These are phyloP conservation scores for Otocyon megalotis DNA, from an alignment of 2,113 vertebrate genomes.

Conservation along the genomic window DNA sequence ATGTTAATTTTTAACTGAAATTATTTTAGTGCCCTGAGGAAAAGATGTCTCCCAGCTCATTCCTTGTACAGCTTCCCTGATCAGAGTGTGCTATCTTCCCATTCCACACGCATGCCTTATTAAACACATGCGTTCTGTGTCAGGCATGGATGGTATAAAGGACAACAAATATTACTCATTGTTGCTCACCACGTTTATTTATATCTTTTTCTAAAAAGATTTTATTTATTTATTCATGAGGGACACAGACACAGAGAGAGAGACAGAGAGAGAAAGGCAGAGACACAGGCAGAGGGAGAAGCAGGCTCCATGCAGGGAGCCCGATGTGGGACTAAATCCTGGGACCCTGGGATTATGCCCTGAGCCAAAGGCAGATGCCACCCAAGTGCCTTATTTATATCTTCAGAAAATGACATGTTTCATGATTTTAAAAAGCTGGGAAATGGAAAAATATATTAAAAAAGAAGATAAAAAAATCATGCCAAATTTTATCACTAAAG, in stretches of 20 bases:
- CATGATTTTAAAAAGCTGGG: not conserved
- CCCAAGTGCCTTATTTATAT: not conserved
- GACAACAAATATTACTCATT: conserved; percentile 3
- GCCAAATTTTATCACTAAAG: not conserved
- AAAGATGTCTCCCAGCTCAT: not conserved
- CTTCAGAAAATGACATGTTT: conserved; percentile 26
- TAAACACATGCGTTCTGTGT: not conserved
- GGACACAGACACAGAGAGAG: too few relatives aligned
- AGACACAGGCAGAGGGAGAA: too few relatives aligned
- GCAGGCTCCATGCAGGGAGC: too few relatives aligned
- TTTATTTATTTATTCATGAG: too few relatives aligned
- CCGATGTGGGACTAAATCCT: too few relatives aligned
- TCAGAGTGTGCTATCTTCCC: too few relatives aligned
- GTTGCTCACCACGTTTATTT: conserved; percentile 25
- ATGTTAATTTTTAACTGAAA: not conserved
- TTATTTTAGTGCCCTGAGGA: conserved; percentile 26
- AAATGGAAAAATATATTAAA: not conserved
- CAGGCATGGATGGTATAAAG: not conserved
- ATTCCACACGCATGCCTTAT: not conserved
- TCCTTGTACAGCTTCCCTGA: not conserved
- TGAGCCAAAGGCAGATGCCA: too few relatives aligned
- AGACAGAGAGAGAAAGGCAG: too few relatives aligned
- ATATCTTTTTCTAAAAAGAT: not conserved
- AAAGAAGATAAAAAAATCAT: not conserved
- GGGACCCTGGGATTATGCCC: too few relatives aligned